phyloP scores from a whole-genome alignment of 2,113 vertebrate species.

The Zosterops japonicus region DNA sequence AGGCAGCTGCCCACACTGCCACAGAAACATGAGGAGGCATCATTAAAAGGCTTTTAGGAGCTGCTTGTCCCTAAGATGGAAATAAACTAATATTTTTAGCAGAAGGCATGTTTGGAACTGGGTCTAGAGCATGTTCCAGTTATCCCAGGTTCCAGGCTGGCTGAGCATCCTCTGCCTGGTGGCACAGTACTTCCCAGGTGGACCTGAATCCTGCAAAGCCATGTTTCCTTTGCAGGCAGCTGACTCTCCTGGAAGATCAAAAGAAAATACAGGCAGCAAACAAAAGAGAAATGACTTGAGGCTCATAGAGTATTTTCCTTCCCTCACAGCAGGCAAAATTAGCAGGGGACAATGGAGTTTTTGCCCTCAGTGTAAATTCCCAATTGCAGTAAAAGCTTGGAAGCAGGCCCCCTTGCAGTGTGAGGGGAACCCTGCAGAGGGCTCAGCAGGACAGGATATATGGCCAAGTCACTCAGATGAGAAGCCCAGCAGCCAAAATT shows the following conservation, averaged over 20 bases:
- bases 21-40: fast-evolving
- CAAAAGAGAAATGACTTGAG: background rate
- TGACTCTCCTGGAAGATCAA: background rate
- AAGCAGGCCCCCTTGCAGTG: background rate
- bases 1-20: background rate
- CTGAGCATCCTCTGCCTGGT: background rate
- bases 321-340: background rate
- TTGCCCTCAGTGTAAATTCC: background rate
- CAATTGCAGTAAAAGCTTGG: fast-evolving
- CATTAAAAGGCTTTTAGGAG: background rate
- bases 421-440: slow-evolving; percentile 37
- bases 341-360: background rate
- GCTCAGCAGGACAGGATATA: slow-evolving; percentile 15
- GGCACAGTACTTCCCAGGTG: background rate
- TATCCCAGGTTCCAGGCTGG: background rate
- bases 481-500: background rate
- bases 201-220: background rate
- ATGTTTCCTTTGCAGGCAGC: background rate
- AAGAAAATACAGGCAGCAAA: background rate
- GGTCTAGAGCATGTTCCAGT: background rate
- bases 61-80: background rate
- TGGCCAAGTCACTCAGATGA: background rate
- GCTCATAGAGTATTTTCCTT: background rate
- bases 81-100: background rate
- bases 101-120: background rate